Base-by-base conservation (phyloP, 2,888 invertebrate species). In the Amblyjoppa proteus region DNA sequence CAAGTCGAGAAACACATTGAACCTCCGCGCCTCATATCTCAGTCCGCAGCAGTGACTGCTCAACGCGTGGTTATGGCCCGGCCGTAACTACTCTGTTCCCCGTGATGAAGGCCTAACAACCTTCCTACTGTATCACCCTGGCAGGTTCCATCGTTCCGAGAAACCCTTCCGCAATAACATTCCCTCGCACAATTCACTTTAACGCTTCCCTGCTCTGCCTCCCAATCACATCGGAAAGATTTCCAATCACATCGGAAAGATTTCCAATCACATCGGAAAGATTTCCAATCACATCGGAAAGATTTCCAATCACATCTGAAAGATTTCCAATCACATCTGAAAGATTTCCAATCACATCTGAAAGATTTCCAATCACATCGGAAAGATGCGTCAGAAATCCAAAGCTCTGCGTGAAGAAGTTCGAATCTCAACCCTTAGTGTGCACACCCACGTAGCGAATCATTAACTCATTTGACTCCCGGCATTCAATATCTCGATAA, bases 41-140 rank as follows among this genome's bases (percentile, higher is more conserved):
- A 68, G 66, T 82, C 25, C 51, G 25, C 61, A 41, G 53, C 61
- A 58, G 71, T 82, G 56, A 53, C 64, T 71, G 77, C 71, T 73
- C 64, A 53, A 77, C 45, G 70, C 34, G 64, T 70, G 76, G 77
- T 82, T n/a, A 51, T 53, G 31, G 68, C 64, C 13, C 25, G 58
- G n/a, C 61, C 34, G 25, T 20, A 9, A n/a, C 41, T 51, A 71
- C 66, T 68, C 31, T 77, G 34, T 53, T 61, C 16, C 31, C 61
- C 5, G 31, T 5, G 61, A 61, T n/a, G 61, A 61, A 61, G 16
- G 13, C 61, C 31, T 61, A 61, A 61, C 61, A 61, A 61, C 61
- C 31, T 34, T 6, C 31, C 34, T 61, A 13, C 61, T 16, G 61
- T 16, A 34, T 61, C 31, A 34, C 61, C 61, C 61, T 61, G 34